These are phyloP conservation scores for Tympanuchus pallidicinctus DNA, from an alignment of 2,113 vertebrate species.

Conservation along the genomic window DNA sequence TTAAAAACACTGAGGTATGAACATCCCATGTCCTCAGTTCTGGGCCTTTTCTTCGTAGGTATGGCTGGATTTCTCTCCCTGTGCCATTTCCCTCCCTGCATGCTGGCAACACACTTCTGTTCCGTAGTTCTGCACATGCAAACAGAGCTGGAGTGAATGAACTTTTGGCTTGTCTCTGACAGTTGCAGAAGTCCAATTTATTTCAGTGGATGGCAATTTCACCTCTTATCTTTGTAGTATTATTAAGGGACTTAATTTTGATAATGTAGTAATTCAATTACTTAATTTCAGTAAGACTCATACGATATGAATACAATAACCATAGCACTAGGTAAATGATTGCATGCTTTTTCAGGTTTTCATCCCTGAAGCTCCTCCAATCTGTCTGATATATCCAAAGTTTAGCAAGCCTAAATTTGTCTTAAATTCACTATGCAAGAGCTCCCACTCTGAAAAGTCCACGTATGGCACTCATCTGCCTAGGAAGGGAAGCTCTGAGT, in stretches of 20 bases:
- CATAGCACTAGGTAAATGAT: neutral
- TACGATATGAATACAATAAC: neutral
- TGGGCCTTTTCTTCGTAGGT: neutral
- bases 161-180: neutral
- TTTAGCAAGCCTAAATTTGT: neutral
- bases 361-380: neutral
- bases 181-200: neutral
- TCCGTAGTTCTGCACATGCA: neutral
- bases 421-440: neutral
- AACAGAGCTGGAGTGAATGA: fast-evolving
- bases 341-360: neutral
- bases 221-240: neutral
- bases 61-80: neutral
- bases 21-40: neutral
- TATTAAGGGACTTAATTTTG: neutral
- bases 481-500: neutral
- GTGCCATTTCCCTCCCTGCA: neutral
- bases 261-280: neutral
- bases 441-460: neutral
- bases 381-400: neutral
- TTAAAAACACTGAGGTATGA: neutral
- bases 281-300: neutral
- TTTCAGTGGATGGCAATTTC: neutral
- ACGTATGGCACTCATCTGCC: neutral
- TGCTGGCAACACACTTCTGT: neutral